A percentile compares a stretch with the other conserved stretches of the same genome.
phyloP scores from a whole-genome alignment of 2,888 invertebrate species.

The Lasioglossum lativentre region DNA sequence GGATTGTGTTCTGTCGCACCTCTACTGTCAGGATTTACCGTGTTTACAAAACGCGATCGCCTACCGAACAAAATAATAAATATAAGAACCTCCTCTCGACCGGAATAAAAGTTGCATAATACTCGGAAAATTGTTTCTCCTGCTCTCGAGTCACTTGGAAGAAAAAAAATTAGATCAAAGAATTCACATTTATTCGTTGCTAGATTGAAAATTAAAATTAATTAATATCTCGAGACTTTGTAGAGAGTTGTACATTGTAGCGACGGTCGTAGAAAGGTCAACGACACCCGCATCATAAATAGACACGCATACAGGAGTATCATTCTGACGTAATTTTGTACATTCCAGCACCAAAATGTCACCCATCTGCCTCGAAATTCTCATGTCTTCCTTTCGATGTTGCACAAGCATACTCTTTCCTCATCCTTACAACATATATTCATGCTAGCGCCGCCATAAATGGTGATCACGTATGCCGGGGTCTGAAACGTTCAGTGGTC shows the following conservation, averaged over 20 bases:
- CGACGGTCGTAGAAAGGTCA: neutral
- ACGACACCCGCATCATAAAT: slow-evolving; percentile 1
- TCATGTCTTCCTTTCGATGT: slow-evolving; percentile 6
- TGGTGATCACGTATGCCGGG: neutral
- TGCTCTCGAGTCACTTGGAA: neutral
- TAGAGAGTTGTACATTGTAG: neutral
- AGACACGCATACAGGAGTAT: neutral
- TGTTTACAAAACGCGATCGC: neutral
- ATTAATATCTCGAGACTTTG: neutral
- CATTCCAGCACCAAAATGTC: slow-evolving; percentile 25
- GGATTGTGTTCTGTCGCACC: neutral
- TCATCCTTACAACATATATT: neutral
- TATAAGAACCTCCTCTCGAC: neutral
- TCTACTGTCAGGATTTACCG: neutral
- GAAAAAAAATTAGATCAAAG: neutral
- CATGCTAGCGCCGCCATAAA: neutral
- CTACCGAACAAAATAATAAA: neutral
- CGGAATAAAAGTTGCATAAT: neutral
- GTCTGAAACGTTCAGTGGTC: neutral
- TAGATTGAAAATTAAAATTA: too few species aligned
- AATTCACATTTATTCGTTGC: neutral
- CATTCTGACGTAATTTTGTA: slow-evolving; percentile 6
- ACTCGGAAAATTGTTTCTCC: neutral
- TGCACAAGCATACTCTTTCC: slow-evolving; percentile 20
- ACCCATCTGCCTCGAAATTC: slow-evolving; percentile 36